phyloP scores from a whole-genome alignment of 2,113 vertebrate species.

The Ibidorhyncha struthersii region DNA sequence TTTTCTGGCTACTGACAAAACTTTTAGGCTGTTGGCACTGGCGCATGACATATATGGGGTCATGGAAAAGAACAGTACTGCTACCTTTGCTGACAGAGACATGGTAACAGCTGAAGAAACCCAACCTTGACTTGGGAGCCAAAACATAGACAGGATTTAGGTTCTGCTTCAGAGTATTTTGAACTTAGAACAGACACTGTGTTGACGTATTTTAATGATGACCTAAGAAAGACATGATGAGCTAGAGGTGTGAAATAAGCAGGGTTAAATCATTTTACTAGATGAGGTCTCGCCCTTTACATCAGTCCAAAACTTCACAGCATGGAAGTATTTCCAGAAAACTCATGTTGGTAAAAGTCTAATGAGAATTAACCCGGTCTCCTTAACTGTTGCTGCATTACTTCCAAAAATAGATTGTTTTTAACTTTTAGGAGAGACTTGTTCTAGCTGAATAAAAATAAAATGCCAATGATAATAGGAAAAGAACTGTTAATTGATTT shows the following conservation, averaged over 20 bases:
- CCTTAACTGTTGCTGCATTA: neutral
- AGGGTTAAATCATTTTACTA: neutral
- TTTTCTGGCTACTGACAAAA: neutral
- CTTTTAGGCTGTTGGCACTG: neutral
- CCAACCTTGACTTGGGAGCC: neutral
- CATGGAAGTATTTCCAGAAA: neutral
- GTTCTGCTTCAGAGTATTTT: neutral
- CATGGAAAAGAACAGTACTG: neutral
- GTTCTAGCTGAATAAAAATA: neutral
- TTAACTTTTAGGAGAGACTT: conserved; percentile 8
- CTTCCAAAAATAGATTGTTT: conserved; percentile 58
- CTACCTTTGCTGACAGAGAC: neutral
- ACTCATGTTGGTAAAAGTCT: neutral
- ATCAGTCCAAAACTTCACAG: neutral
- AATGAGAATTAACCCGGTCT: neutral
- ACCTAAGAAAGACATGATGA: neutral
- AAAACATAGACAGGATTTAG: neutral
- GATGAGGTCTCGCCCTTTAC: neutral
- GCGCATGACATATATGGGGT: neutral
- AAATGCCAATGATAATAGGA: conserved; percentile 53
- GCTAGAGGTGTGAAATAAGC: neutral
- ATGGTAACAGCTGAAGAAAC: neutral
- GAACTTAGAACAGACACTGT: neutral
- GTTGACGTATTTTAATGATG: neutral
- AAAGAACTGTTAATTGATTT: conserved; percentile 56